Percentiles rank a stretch among this genome's conserved stretches.
phyloP scores from a whole-genome alignment of 2,113 vertebrate genomes.

The Tupaia tana region DNA sequence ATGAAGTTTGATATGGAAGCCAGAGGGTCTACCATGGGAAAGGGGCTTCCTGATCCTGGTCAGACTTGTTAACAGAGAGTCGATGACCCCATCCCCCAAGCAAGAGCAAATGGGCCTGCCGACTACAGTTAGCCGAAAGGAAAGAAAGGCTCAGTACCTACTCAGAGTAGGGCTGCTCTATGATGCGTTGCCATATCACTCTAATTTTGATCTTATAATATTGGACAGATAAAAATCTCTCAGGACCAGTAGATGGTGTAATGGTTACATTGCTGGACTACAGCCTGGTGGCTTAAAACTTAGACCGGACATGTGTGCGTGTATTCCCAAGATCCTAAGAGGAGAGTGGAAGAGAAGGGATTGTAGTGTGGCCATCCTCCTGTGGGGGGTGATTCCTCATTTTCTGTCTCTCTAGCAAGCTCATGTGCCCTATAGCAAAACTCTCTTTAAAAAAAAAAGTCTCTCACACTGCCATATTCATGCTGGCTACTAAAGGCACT shows the following conservation, averaged over 20 bases:
- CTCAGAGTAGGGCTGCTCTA: not conserved
- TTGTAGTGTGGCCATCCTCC: too few relatives aligned
- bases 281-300: too few relatives aligned
- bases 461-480: too few relatives aligned
- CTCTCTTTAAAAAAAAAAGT: too few relatives aligned
- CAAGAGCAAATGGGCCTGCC: not conserved
- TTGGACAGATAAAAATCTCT: not conserved
- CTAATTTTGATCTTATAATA: not conserved
- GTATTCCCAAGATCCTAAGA: too few relatives aligned
- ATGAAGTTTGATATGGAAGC: not conserved
- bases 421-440: too few relatives aligned
- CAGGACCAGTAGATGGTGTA: too few relatives aligned
- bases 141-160: not conserved
- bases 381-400: too few relatives aligned
- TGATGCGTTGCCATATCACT: not conserved
- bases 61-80: not conserved
- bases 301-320: too few relatives aligned
- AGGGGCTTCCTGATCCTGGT: not conserved
- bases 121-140: not conserved
- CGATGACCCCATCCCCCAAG: not conserved
- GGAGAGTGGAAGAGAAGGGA: too few relatives aligned
- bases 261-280: not conserved
- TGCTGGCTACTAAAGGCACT: not conserved
- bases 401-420: too few relatives aligned
- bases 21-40: slow-evolving; percentile 3